These are phyloP conservation scores for Lacerta viridis DNA, from an alignment of 2,797 vertebrate species.

Conservation along the genomic window DNA sequence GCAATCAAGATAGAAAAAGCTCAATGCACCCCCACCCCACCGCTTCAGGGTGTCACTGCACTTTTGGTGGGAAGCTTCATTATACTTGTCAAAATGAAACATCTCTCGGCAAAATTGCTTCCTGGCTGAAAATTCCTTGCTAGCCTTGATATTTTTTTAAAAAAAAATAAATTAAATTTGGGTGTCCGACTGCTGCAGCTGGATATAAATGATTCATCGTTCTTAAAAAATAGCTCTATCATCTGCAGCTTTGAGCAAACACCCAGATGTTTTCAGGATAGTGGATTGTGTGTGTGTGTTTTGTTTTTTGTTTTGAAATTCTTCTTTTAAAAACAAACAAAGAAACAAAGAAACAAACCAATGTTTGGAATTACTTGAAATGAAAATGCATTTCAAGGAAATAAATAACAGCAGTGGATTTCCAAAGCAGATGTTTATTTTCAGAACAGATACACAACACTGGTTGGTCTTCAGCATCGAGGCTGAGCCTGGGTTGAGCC, in stretches of 20 bases:
- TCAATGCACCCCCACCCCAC: background rate
- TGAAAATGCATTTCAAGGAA: conserved; percentile 13
- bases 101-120: background rate
- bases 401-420: conserved; percentile 38
- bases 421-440: conserved; percentile 50
- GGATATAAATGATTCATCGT: conserved; percentile 38
- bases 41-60: background rate
- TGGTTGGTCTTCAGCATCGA: background rate
- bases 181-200: background rate
- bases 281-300: background rate
- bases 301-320: background rate
- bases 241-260: conserved; percentile 21
- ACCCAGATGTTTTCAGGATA: conserved; percentile 52
- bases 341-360: background rate
- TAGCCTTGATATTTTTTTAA: background rate
- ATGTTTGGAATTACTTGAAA: conserved; percentile 41
- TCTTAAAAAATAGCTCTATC: conserved; percentile 40
- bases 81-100: conserved; percentile 10
- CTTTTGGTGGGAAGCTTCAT: background rate
- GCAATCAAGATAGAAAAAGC: background rate
- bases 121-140: conserved; percentile 3
- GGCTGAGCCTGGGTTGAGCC: background rate
- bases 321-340: background rate
- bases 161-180: background rate
- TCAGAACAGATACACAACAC: background rate